A percentile compares a stretch with the other conserved stretches of the same genome.
Conservation (phyloP, 2,797 vertebrate species). For the Manis crassicaudata region DNA sequence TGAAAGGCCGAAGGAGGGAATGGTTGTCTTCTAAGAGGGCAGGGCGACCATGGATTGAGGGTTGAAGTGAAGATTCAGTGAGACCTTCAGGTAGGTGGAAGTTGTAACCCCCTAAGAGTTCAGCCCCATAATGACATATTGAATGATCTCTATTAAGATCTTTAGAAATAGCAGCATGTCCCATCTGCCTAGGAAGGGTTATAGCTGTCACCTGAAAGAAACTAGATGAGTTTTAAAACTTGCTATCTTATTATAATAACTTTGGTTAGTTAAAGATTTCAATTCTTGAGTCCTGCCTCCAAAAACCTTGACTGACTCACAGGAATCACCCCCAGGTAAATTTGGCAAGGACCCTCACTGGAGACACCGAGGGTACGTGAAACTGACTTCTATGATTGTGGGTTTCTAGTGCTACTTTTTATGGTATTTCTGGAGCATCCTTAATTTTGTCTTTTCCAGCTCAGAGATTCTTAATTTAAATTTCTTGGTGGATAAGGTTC, state of each 20-base stretch:
- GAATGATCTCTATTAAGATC: not conserved
- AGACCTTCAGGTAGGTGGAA: not conserved
- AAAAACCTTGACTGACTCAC: not conserved
- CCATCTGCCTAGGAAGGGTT: not conserved
- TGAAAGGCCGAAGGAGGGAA: not conserved
- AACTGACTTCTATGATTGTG: not conserved
- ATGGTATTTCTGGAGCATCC: not conserved
- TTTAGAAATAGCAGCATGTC: not conserved
- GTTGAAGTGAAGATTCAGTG: not conserved
- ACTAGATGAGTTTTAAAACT: conserved; percentile 1
- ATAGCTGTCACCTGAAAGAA: not conserved
- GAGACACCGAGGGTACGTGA: not conserved
- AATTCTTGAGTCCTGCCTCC: not conserved
- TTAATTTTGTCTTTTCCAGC: not conserved
- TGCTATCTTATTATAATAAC: not conserved
- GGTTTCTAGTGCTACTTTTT: not conserved
- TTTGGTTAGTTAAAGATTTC: not conserved
- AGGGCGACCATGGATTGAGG: not conserved
- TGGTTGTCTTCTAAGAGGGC: not conserved
- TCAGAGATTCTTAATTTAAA: conserved; percentile 41
- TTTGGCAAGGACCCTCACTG: not conserved
- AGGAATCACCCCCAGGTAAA: not conserved
- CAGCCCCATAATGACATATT: not conserved
- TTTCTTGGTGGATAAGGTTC: not conserved
- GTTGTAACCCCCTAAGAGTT: not conserved